Evolutionary conservation across 2,113 vertebrate genomes (phyloP), one percentile per base, ranked within the genome.

Genomic region (Triplophysa dalaica): DNA sequence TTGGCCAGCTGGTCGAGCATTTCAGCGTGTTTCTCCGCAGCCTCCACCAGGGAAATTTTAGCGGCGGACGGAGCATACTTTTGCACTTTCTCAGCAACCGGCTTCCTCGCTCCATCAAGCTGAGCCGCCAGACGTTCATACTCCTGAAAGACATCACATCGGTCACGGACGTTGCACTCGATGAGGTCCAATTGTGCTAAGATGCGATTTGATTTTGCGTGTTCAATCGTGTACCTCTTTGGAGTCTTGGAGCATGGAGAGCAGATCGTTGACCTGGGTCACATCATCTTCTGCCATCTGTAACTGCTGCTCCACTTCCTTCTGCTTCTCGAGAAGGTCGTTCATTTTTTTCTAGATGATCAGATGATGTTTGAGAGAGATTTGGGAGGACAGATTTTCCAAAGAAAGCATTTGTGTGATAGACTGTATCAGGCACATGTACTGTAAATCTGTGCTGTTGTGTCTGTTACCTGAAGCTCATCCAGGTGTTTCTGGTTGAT

Each of bases 1-100:
- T 80, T 90, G 0, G 96, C 93, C 0, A 97, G 89, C 64, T 91
- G 83, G 4, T 94, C 81, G 26, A 99, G 91, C 68, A 93, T 89
- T 77, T 65, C 84, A 0, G 97, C 96, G 0, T 98, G 96, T 56
- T 87, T 91, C 90, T 98, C 97, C 0, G 97, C 96, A 1, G 87
- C 77, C 84, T 98, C 96, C 84, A 99, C 96, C 6, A 97, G 78
- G 0, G 90, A 91, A 54, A 95, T 92, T 85, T 95, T 96, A 70
- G 87, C 89, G 82, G 92, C 90, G 0, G 92, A 89, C 0, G 89
- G 92, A 19, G 93, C 90, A 60, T 96, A 96, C 26, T 91, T 89
- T 82, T 92, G 92, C 24, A 94, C 94, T 67, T 94, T 92, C 67
- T 94, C 91, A 0, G 89, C 88, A 68, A 99, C 65, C 0, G 92